Conservation (phyloP, 2,113 vertebrate species). For the Stegastes partitus region DNA sequence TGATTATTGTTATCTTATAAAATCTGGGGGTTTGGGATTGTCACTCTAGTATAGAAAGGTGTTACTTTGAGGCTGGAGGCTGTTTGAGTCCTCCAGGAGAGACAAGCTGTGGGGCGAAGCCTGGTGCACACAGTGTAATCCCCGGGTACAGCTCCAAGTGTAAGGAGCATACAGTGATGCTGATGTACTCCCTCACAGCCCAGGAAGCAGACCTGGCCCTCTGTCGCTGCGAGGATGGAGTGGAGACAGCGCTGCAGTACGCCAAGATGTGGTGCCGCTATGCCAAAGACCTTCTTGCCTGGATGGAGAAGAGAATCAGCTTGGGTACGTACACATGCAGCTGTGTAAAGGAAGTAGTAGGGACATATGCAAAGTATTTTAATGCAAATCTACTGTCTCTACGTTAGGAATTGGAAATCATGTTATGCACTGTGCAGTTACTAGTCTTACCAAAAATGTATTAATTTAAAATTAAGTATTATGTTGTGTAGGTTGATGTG, state of each 20-base stretch:
- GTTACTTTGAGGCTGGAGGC: conserved; percentile 14
- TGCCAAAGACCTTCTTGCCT: conserved; percentile 91
- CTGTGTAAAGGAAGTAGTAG: conserved; percentile 16
- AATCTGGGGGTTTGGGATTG: neutral
- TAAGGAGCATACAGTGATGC: conserved; percentile 65
- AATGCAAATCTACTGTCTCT: conserved; percentile 6
- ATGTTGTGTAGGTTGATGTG: neutral
- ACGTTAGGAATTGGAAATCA: neutral
- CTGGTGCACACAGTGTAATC: conserved; percentile 29
- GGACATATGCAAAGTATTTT: conserved; percentile 15
- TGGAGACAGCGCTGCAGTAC: conserved; percentile 90
- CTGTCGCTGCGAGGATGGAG: conserved; percentile 87
- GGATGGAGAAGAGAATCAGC: conserved; percentile 92
- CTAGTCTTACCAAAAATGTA: neutral
- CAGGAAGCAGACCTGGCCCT: conserved; percentile 90
- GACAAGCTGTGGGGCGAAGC: conserved; percentile 5
- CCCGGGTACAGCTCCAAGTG: conserved; percentile 26
- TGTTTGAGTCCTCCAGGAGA: conserved; percentile 20
- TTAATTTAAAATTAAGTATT: neutral
- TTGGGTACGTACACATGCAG: conserved; percentile 83
- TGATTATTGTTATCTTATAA: conserved; percentile 10
- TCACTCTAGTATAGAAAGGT: neutral
- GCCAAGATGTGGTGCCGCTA: conserved; percentile 95
- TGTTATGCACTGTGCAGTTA: neutral
- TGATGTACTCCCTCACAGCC: conserved; percentile 85